Evolutionary conservation across 35 echinoderm and acorn worm genomes (phyloP), one percentile per base, ranked within the genome.

Genomic region (Stichopus chloronotus): DNA sequence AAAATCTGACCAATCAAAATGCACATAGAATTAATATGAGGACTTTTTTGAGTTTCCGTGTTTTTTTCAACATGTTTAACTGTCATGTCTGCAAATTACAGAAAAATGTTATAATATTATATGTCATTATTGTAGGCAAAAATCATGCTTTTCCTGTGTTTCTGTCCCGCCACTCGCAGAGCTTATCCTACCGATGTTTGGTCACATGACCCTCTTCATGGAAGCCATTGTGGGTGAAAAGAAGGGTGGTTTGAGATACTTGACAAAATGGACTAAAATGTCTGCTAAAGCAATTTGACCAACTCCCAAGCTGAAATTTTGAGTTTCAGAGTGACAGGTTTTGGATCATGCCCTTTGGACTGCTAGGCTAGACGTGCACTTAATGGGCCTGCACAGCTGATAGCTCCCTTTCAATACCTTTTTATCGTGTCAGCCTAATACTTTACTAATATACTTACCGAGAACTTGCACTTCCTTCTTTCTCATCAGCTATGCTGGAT

Each of bases 291-390:
- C 1, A 1, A 71, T n/a, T 71, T 11, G 63, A 71, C 10, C 63
- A 71, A 71, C 63, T 1, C 63, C n/a, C 11, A 71, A 71, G 63
- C n/a, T 71, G 11, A 71, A 71, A 71, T 71, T 71, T 71, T 71
- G n/a, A 71, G 63, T 71, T 71, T 71, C 63, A 71, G 63, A 2
- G 63, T 71, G 63, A 71, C 63, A 71, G 63, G 63, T 71, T 71
- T 71, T 71, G 63, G 63, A 71, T 71, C 10, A 71, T 71, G 63
- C 63, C 63, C 63, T n/a, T n/a, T n/a, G 30, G 30, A 43, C 0
- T 43, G 30, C 30, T 43, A 43, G 30, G 30, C 30, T 43, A 43
- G 30, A 43, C 3, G 3, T 43, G 30, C 30, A 43, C 30, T 43
- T 43, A 3, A 43, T 43, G 30, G 30, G 30, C 30, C 30, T 43